phyloP scores from a whole-genome alignment of 1,140 invertebrate species.

The Nephotettix cincticeps region DNA sequence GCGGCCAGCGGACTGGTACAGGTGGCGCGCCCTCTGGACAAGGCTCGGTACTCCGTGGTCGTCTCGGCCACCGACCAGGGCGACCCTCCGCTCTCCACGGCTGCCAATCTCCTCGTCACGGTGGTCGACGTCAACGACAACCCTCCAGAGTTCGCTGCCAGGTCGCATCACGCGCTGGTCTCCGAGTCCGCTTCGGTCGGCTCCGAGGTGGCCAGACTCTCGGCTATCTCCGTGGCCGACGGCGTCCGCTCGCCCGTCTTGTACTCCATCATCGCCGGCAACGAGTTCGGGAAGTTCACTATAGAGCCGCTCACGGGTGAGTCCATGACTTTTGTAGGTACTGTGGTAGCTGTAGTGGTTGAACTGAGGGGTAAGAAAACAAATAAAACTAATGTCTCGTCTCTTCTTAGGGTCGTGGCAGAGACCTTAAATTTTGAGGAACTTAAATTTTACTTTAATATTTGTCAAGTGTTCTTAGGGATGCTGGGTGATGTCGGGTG shows the following conservation, averaged over 20 bases:
- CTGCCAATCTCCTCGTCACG: conserved; percentile 84
- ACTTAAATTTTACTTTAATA: too few species aligned
- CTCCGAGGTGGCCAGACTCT: conserved; percentile 74
- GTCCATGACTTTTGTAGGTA: too few species aligned
- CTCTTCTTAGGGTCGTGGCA: too few species aligned
- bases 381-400: too few species aligned
- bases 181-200: conserved; percentile 74
- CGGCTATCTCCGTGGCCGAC: conserved; percentile 88
- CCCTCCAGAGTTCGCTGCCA: conserved; percentile 77
- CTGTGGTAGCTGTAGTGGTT: too few species aligned
- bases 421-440: too few species aligned
- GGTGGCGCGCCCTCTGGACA: conserved; percentile 75
- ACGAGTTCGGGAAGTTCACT: conserved; percentile 83
- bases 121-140: conserved; percentile 90
- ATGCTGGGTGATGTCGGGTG: too few species aligned
- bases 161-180: conserved; percentile 74
- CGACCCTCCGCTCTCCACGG: conserved; percentile 80
- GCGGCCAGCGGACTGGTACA: conserved; percentile 70
- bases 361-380: too few species aligned
- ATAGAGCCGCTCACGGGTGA: conserved; percentile 61
- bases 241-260: conserved; percentile 91
- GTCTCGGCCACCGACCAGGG: conserved; percentile 88
- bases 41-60: conserved; percentile 84
- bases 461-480: too few species aligned
- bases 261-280: conserved; percentile 86